phyloP scores from a whole-genome alignment of 2,113 vertebrate genomes.

The Catharus minimus region DNA sequence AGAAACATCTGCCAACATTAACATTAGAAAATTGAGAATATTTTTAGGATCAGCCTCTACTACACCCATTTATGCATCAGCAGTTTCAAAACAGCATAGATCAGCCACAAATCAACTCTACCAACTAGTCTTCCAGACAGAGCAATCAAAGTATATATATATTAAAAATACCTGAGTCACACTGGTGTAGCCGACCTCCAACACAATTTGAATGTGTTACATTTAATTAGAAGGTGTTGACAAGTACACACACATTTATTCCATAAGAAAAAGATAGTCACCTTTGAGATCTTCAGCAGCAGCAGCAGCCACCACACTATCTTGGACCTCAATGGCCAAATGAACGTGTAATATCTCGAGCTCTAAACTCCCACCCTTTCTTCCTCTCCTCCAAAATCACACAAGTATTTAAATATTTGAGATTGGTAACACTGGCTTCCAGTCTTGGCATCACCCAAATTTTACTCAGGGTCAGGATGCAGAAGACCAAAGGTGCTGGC shows the following conservation, averaged over 20 bases:
- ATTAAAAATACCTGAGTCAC: slow-evolving; percentile 29
- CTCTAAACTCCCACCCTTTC: neutral
- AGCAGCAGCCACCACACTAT: neutral
- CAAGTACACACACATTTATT: neutral
- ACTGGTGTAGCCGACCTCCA: neutral
- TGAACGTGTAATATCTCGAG: neutral
- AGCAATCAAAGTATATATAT: neutral
- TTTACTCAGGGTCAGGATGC: neutral
- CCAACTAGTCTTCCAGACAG: neutral
- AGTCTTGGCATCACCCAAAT: neutral
- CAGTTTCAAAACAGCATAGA: slow-evolving; percentile 7
- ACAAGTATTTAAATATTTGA: neutral
- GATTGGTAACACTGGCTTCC: neutral
- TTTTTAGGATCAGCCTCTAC: neutral
- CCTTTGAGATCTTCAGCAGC: neutral
- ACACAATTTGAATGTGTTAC: neutral
- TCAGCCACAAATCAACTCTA: neutral
- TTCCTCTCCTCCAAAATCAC: neutral
- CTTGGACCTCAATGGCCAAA: neutral
- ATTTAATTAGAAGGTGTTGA: slow-evolving; percentile 40
- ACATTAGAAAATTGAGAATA: slow-evolving; percentile 3
- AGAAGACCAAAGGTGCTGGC: neutral
- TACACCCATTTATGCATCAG: neutral
- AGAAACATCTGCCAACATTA: slow-evolving; percentile 28
- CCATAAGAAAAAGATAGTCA: neutral